These are phyloP conservation scores for Eucidaris tribuloides DNA, from an alignment of 35 echinoderm and acorn worm genomes.

Conservation along the genomic window DNA sequence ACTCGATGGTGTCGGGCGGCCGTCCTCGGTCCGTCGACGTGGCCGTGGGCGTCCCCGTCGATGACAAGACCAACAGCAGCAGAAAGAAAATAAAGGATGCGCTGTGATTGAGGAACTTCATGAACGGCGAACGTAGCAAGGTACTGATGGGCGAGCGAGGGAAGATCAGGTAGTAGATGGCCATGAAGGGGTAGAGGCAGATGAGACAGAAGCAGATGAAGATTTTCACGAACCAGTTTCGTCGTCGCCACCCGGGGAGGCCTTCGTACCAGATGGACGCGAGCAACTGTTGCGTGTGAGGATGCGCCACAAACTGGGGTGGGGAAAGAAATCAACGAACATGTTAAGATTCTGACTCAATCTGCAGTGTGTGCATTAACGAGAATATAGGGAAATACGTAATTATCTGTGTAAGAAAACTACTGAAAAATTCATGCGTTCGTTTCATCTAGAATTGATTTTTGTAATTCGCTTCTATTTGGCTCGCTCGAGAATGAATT, in stretches of 20 bases:
- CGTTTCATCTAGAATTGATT: too few relatives aligned
- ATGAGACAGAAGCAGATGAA: conserved; percentile 67
- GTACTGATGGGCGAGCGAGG: conserved; percentile 68
- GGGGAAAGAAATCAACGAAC: too few relatives aligned
- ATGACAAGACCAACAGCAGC: conserved; percentile 77
- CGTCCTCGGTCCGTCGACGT: conserved; percentile 32
- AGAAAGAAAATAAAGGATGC: conserved; percentile 90
- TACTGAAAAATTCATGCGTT: too few relatives aligned
- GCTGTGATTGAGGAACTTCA: conserved; percentile 99
- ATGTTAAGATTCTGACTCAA: too few relatives aligned
- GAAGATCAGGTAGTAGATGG: conserved; percentile 86
- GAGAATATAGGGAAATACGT: too few relatives aligned
- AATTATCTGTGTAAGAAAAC: too few relatives aligned
- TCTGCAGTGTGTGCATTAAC: too few relatives aligned
- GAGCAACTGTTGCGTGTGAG: conserved; percentile 86
- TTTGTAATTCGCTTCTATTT: too few relatives aligned
- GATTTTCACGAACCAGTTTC: conserved; percentile 61
- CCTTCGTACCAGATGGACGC: conserved; percentile 98
- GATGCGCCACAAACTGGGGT: conserved; percentile 86
- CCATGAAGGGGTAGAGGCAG: conserved; percentile 72
- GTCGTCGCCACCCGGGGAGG: conserved; percentile 76
- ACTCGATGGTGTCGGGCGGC: conserved; percentile 39
- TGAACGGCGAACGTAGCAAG: conserved; percentile 86
- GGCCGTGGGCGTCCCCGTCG: not conserved
- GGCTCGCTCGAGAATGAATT: too few relatives aligned